These are phyloP conservation scores for Antheraea pernyi DNA, from an alignment of 1,140 invertebrate genomes.

Conservation along the genomic window DNA sequence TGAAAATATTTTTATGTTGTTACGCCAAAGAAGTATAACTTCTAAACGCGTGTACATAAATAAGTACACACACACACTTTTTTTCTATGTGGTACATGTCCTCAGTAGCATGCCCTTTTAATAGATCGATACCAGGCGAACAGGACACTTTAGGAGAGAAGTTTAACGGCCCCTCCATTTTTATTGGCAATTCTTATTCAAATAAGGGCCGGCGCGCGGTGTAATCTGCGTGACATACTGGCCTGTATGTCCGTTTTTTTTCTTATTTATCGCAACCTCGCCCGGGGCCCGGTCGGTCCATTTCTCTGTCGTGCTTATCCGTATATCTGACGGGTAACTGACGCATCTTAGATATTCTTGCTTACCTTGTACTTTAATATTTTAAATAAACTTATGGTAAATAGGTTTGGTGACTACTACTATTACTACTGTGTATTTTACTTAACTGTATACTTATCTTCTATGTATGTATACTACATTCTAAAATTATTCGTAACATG, in stretches of 20 bases:
- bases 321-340: conserved; percentile 64
- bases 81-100: too few species aligned
- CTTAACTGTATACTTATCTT: too few species aligned
- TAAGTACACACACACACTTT: too few species aligned
- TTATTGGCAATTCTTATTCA: conserved; percentile 75
- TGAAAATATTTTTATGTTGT: too few species aligned
- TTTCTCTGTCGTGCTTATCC: conserved; percentile 71
- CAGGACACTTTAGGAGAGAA: conserved; percentile 44
- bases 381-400: conserved; percentile 21
- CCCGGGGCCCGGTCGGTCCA: conserved; percentile 45
- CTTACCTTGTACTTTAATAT: conserved; percentile 41
- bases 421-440: too few species aligned
- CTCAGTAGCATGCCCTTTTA: background rate
- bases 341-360: conserved; percentile 54
- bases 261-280: conserved; percentile 60
- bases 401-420: too few species aligned
- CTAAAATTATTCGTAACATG: too few species aligned
- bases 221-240: conserved; percentile 65
- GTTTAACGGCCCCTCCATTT: conserved; percentile 43
- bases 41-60: too few species aligned
- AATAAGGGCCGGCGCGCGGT: conserved; percentile 52
- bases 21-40: too few species aligned
- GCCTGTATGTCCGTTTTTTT: conserved; percentile 59
- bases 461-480: too few species aligned
- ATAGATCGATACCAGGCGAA: conserved; percentile 36